Base-by-base conservation (phyloP, 1,140 invertebrate genomes). In the Drosophila kanapiae region DNA sequence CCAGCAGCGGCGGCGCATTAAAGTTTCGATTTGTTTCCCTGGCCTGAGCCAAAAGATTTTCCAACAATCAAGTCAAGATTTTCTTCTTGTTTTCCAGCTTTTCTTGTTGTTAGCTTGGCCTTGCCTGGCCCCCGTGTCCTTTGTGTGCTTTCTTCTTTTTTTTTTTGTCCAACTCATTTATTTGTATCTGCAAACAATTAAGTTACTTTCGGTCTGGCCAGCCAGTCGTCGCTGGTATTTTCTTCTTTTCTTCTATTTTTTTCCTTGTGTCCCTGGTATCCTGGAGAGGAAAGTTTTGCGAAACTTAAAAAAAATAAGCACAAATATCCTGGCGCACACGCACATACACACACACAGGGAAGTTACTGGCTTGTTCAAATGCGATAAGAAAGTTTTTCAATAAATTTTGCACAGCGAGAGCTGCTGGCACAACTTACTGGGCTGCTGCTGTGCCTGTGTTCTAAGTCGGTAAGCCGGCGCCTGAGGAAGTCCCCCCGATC, bases 311-410 rank as follows among this genome's bases (percentile, higher is more conserved):
- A 80, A 80, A 74, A 80, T 72, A 79, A 72, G 72, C 64, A 79
- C 69, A 82, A 71, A 83, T 70, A 72, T 71, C 67, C 65, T 69
- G 70, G 78, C 64, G 72, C 70, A 59, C 51, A 63, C 59, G 61
- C 49, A 69, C 56, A 51, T 67, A 71, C 61, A 80, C 60, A 65
- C 51, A 79, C 51, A 82, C 67, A 88, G 68, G 75, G 60, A 59
- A 80, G 53, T 79, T 69, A 45, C 47, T 69, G 45, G 57, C 71
- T 90, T 79, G 78, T 82, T 64, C 85, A 82, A 84, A 81, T 83
- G 62, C 88, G 83, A 91, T 91, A 91, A 88, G 84, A 91, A 91
- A 91, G 87, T 91, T 91, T 91, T 91, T 91, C 88, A 91, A 91
- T 91, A 91, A 91, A 91, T 91, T 86, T 86, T 79, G 59, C 82